A percentile compares a stretch with the other conserved stretches of the same genome.
These are phyloP conservation scores for Pseudococcus jackbeardsleyi DNA, from an alignment of 2,888 invertebrate genomes.

Conservation along the genomic window DNA sequence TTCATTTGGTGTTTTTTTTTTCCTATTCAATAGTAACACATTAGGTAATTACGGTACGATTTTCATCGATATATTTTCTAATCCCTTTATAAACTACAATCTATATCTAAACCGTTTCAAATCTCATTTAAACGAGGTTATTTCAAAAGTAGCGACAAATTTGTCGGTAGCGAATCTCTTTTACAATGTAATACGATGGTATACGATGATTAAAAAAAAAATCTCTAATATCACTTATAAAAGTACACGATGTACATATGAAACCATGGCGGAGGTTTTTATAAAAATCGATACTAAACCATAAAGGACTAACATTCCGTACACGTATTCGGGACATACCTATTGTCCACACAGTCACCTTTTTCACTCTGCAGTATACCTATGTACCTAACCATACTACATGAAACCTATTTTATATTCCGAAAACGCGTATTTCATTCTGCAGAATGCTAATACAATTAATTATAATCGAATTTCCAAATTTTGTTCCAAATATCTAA, in stretches of 20 bases:
- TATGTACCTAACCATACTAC: constrained; percentile 12
- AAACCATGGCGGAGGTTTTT: constrained; percentile 14
- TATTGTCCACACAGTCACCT: constrained; percentile 47
- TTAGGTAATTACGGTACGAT: background rate
- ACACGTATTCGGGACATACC: constrained; percentile 51
- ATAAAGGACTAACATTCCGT: constrained; percentile 25
- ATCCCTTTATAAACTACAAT: background rate
- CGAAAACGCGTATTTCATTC: constrained; percentile 48
- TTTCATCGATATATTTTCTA: background rate
- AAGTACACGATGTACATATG: background rate
- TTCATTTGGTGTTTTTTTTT: background rate
- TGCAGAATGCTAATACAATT: constrained; percentile 32
- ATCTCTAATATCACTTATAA: constrained; percentile 17
- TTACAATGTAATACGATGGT: background rate
- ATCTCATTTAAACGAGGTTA: no score
- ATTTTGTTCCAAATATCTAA: constrained; percentile 16
- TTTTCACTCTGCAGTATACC: constrained; percentile 18
- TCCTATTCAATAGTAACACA: background rate
- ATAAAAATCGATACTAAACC: constrained; percentile 16
- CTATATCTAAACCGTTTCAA: no score
- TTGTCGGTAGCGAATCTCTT: background rate
- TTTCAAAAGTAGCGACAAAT: background rate
- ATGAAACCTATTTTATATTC: constrained; percentile 50
- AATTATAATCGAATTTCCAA: constrained; percentile 39
- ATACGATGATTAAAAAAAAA: background rate